A percentile compares a stretch with the other conserved stretches of the same genome.
These are phyloP conservation scores for Nettapus auritus DNA, from an alignment of 2,113 vertebrate species.

Conservation along the genomic window DNA sequence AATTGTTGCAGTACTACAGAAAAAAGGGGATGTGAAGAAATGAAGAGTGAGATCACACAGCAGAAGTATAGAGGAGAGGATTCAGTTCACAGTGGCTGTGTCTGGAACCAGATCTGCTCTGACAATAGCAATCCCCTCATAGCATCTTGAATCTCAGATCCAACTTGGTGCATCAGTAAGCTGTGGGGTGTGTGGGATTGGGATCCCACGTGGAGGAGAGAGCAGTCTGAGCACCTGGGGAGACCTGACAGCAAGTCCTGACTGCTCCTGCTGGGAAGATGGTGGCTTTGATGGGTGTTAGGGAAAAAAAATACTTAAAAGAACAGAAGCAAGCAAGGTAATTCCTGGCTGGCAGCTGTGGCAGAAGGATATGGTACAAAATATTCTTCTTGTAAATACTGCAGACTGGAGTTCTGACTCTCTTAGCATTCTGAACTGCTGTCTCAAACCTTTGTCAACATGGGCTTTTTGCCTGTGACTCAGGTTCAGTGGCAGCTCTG, in stretches of 20 bases:
- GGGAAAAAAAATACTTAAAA: neutral
- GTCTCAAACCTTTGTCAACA: conserved; percentile 1
- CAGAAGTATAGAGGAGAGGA: neutral
- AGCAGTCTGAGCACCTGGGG: neutral
- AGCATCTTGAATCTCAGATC: neutral
- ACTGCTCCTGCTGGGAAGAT: neutral
- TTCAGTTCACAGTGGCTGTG: conserved; percentile 10
- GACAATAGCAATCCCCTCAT: neutral
- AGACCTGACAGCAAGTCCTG: neutral
- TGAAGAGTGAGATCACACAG: neutral
- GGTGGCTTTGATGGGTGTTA: neutral
- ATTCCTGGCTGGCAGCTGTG: conserved; percentile 10
- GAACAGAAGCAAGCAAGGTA: neutral
- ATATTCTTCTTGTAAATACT: neutral
- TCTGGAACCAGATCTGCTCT: neutral
- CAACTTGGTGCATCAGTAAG: neutral
- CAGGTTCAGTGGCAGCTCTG: neutral
- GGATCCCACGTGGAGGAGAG: neutral
- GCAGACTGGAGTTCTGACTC: neutral
- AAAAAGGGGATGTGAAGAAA: neutral
- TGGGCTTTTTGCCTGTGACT: neutral
- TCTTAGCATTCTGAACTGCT: neutral
- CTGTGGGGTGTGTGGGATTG: neutral
- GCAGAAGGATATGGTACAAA: conserved; percentile 16
- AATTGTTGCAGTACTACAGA: conserved; percentile 22